Base-by-base conservation (phyloP, 2,113 vertebrate species). In the Indri indri region DNA sequence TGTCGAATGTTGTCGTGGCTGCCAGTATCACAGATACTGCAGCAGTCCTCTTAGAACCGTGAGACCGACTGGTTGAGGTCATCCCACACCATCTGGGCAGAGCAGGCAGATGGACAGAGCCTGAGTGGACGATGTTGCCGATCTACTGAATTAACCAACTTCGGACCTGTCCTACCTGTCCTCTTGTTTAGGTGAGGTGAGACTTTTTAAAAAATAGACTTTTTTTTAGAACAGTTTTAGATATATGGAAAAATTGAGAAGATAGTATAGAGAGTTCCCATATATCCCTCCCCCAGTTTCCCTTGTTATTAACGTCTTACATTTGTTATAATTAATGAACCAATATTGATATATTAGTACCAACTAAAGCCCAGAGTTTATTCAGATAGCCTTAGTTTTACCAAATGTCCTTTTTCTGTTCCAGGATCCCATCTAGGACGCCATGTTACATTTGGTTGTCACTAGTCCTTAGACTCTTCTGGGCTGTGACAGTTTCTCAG, bases 1-100 rank as follows among this genome's bases (percentile, higher is more conserved):
- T 40, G 6, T 20, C 20, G 0, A 2, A 32, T 73, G 20, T 3
- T 13, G 20, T 45, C 7, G 0, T 47, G 8, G 54, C 34, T 83
- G 76, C 61, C 81, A 37, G 6, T 30, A 42, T 65, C 76, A n/a
- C 18, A 10, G 23, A 5, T 8, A 32, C 34, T 42, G 23, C 20
- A n/a, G 30, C 20, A 7, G 17, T n/a, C 37, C 6, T 22, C 30
- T 84, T 71, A n/a, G 32, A 76, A 20, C 9, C 2, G 2, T 9
- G 3, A 73, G 17, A 52, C 7, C 3, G 25, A 32, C 22, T 10
- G 13, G 34, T 1, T 11, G 76, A 50, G 61, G 27, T 45, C 23
- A 71, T 30, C 25, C 20, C 17, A 8, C 1, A 13, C 22, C 30
- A 37, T 59, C 40, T 1, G 8, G 50, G 73, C 37, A 50, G 32